These are phyloP conservation scores for Hylyphantes graminicola DNA, from an alignment of 1,140 invertebrate species.

Conservation along the genomic window DNA sequence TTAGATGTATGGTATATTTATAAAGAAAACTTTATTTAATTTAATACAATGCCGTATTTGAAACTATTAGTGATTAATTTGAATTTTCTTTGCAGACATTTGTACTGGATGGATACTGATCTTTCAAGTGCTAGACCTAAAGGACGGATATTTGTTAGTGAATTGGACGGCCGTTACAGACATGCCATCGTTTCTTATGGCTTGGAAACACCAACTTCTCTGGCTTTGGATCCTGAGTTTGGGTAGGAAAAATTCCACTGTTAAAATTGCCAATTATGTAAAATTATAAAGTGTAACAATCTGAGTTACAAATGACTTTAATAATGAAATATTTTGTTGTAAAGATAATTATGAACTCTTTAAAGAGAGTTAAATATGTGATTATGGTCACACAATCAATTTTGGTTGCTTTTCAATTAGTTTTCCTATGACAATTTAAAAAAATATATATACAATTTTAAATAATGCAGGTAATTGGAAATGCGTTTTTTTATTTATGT, in stretches of 20 bases:
- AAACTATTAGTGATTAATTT: background rate
- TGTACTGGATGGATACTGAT: constrained; percentile 94
- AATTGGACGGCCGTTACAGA: constrained; percentile 89
- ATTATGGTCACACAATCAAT: no score
- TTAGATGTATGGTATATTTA: no score
- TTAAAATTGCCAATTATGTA: background rate
- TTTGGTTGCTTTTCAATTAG: no score
- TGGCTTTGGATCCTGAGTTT: constrained; percentile 86
- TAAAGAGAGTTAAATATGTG: no score
- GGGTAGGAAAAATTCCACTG: constrained; percentile 65
- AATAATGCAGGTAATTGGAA: background rate
- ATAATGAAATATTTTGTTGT: no score
- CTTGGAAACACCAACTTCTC: constrained; percentile 84
- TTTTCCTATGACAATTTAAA: no score
- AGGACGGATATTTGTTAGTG: constrained; percentile 84
- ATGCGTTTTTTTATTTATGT: background rate
- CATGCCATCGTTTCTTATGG: constrained; percentile 76
- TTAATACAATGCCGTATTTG: no score
- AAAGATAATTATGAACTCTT: no score
- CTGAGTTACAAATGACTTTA: no score
- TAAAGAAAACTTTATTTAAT: no score
- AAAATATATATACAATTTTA: no score
- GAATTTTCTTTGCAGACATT: constrained; percentile 73
- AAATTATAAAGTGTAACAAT: no score
- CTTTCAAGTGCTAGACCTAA: constrained; percentile 71